Conservation (phyloP, 2,113 vertebrate species). For the Podarcis cretensis region DNA sequence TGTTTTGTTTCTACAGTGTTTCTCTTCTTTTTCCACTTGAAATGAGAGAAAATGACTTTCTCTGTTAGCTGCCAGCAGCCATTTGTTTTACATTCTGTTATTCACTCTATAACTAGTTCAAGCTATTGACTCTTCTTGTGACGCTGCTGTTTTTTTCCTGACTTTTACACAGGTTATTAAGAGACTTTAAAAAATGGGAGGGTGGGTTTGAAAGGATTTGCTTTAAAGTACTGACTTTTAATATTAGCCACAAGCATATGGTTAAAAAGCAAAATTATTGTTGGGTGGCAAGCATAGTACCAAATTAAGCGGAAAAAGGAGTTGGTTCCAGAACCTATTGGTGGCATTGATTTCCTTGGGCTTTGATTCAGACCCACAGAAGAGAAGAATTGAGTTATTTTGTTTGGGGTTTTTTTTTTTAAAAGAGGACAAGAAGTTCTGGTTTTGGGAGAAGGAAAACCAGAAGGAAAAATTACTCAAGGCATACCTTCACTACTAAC, state of each 20-base stretch:
- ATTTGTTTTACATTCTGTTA: constrained; percentile 47
- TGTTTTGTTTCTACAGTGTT: constrained; percentile 2
- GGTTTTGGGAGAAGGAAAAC: constrained; percentile 10
- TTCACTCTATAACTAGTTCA: background rate
- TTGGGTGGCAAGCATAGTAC: background rate
- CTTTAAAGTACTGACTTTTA: constrained; percentile 7
- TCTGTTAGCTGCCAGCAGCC: constrained; percentile 3
- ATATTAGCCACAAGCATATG: constrained; percentile 32
- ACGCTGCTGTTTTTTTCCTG: background rate
- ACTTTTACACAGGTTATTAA: constrained; percentile 36
- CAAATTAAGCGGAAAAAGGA: background rate
- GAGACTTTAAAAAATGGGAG: constrained; percentile 2
- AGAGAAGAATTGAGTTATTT: background rate
- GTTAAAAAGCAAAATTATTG: constrained; percentile 26
- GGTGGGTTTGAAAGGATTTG: background rate
- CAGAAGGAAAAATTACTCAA: background rate
- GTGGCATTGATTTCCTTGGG: background rate
- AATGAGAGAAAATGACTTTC: constrained; percentile 44
- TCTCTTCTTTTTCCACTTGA: constrained; percentile 15
- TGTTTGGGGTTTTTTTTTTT: background rate
- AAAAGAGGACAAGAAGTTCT: rapidly evolving
- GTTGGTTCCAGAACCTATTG: background rate
- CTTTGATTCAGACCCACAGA: background rate
- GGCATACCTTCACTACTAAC: background rate
- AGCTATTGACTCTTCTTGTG: background rate